Base-by-base conservation (phyloP, 2,888 invertebrate genomes). In the Meta bourneti region DNA sequence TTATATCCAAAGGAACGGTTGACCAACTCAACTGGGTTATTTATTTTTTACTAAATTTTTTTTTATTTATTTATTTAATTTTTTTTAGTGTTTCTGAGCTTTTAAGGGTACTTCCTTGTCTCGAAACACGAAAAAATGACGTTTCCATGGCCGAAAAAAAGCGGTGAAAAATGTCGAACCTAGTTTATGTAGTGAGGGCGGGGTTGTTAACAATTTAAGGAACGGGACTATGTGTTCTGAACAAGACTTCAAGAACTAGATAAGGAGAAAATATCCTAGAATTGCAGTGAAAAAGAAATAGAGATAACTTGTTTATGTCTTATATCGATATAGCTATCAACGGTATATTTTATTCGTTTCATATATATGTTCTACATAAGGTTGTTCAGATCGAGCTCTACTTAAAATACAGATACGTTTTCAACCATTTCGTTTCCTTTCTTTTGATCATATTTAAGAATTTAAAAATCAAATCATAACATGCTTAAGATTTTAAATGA, bases 1-100 rank as follows among this genome's bases (percentile, higher is more conserved):
- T 78, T 52, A n/a, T 16, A n/a, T 78, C 52, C 52, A 9, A 52
- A 78, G 54, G 61, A 61, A 61, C 16, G 61, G 84, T 74, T 84
- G 84, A 84, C 84, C 84, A 84, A 84, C 74, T 83, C 52, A n/a
- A 51, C 49, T 34, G 34, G 13, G 77, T 48, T 49, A 13, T 77
- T 77, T 77, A 77, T 77, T 77, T 49, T 77, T 77, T 77, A 8
- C 13, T 20, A 11, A 34, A 48, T 77, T 49, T 77, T 75, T 48
- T 52, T 74, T 75, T 16, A 54, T 51, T 11, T 74, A 48, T 74
- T 19, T 61, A 6, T 79, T 11, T 77, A 20, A n/a, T 84, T 84
- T 84, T 61, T 80, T 80, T 61, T 52, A 82, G n/a, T 72, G 49
- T 81, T 49, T 72, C 16, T 71, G 61, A 11, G 61, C 16, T 61